These are phyloP conservation scores for Tiliacea aurago DNA, from an alignment of 2,888 invertebrate genomes.

Conservation along the genomic window DNA sequence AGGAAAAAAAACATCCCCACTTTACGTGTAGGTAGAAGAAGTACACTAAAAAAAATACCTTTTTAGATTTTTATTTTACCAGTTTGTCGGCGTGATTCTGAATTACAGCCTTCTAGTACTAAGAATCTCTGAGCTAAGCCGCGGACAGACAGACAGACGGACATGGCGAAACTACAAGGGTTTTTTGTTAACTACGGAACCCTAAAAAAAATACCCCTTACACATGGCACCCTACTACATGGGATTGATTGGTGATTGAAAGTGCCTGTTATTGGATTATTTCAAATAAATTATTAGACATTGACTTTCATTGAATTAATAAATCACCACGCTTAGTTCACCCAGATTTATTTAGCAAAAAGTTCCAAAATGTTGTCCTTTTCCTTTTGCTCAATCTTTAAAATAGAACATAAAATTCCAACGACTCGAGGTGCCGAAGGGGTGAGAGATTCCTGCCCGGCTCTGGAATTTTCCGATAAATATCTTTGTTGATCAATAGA, in stretches of 20 bases:
- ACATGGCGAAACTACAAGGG: too few species aligned
- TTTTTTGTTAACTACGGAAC: too few species aligned
- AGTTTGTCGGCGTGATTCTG: too few species aligned
- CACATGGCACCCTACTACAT: too few species aligned
- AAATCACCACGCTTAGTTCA: neutral
- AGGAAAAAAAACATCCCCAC: too few species aligned
- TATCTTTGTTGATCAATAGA: constrained; percentile 44
- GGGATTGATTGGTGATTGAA: neutral
- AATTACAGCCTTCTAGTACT: too few species aligned
- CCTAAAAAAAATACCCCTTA: too few species aligned
- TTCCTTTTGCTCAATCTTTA: neutral
- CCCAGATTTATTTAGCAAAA: neutral
- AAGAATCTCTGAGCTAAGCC: too few species aligned
- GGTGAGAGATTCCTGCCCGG: constrained; percentile 33
- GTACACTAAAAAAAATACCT: too few species aligned
- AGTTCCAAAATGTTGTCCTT: neutral
- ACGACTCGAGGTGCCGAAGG: constrained; percentile 6
- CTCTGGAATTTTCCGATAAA: constrained; percentile 40
- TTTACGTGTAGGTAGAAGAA: too few species aligned
- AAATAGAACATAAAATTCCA: constrained; percentile 15
- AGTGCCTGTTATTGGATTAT: neutral
- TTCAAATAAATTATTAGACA: neutral
- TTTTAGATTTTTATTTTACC: too few species aligned
- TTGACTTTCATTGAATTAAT: neutral
- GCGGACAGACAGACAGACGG: too few species aligned